Evolutionary conservation across 2,113 vertebrate genomes (phyloP).

Genomic region (Lepisosteus oculatus): DNA sequence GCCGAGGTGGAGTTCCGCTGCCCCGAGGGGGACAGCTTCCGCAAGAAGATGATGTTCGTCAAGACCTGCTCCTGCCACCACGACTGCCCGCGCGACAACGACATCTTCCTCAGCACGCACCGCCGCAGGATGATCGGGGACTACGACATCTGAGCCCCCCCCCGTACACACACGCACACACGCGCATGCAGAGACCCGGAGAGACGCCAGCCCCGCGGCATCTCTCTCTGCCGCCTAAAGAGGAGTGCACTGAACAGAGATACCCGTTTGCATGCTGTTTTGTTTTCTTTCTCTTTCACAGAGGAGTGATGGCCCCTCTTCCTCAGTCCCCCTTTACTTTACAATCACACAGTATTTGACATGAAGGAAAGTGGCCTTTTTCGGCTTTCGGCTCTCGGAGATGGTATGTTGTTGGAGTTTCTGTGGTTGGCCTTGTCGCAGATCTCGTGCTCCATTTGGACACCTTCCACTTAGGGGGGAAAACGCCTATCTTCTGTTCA

Average conservation of each 20-base stretch:
- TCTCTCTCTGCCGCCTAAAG: neutral
- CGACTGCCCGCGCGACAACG: conserved; percentile 62
- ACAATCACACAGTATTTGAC: too few relatives aligned
- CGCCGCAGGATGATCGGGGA: conserved; percentile 61
- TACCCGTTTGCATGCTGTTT: neutral
- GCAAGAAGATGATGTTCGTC: conserved; percentile 74
- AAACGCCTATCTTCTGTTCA: too few relatives aligned
- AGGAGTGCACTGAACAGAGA: conserved; percentile 9
- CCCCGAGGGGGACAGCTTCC: conserved; percentile 67
- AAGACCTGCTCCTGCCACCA: conserved; percentile 69
- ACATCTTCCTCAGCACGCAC: conserved; percentile 66
- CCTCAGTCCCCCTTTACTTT: too few relatives aligned
- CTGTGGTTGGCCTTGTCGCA: too few relatives aligned
- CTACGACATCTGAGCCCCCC: conserved; percentile 42
- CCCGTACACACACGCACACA: neutral
- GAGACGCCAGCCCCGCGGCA: neutral
- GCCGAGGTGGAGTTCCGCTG: conserved; percentile 64
- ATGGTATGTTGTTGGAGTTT: too few relatives aligned
- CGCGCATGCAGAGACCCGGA: neutral
- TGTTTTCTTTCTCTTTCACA: neutral
- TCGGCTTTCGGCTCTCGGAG: too few relatives aligned
- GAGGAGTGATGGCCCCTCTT: neutral
- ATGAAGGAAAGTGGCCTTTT: too few relatives aligned
- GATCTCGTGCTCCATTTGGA: too few relatives aligned
- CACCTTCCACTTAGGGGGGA: too few relatives aligned